Percentiles rank a stretch among this genome's conserved stretches.
Conservation (phyloP, 2,888 invertebrate genomes). For the Rhimphoctona megacephalus region DNA sequence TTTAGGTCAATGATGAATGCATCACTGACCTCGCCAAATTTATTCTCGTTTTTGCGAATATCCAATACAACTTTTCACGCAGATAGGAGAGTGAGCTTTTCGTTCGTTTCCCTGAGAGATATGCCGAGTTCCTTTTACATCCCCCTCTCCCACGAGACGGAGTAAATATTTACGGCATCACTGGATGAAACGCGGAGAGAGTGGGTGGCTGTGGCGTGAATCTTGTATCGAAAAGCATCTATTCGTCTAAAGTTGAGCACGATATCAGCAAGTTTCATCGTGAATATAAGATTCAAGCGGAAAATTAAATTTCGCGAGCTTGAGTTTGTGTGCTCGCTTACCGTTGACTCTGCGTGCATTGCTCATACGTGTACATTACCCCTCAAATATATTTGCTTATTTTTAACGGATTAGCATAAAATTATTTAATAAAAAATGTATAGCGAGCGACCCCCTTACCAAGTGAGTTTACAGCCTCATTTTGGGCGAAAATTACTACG, state of each 20-base stretch:
- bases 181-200: slow-evolving; percentile 28
- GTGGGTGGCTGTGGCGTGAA: slow-evolving; percentile 36
- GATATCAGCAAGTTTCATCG: slow-evolving; percentile 41
- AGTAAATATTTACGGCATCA: slow-evolving; percentile 61
- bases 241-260: slow-evolving; percentile 31
- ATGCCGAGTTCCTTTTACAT: slow-evolving; percentile 12
- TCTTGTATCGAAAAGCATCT: slow-evolving; percentile 45
- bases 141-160: slow-evolving; percentile 32
- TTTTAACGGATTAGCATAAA: not conserved
- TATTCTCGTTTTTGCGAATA: slow-evolving; percentile 32
- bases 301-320: slow-evolving; percentile 46
- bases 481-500: not conserved
- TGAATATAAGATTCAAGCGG: slow-evolving; percentile 23
- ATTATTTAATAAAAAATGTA: not conserved
- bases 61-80: slow-evolving; percentile 27
- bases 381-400: not conserved
- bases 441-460: not conserved
- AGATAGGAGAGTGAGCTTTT: slow-evolving; percentile 5
- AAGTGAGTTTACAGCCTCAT: not conserved
- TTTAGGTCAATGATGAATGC: slow-evolving; percentile 44
- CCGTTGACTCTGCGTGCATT: not conserved
- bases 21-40: slow-evolving; percentile 38
- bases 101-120: slow-evolving; percentile 28
- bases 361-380: not conserved
- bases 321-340: not conserved